phyloP scores from a whole-genome alignment of 2,888 invertebrate species.

The Tetramorium bicarinatum region DNA sequence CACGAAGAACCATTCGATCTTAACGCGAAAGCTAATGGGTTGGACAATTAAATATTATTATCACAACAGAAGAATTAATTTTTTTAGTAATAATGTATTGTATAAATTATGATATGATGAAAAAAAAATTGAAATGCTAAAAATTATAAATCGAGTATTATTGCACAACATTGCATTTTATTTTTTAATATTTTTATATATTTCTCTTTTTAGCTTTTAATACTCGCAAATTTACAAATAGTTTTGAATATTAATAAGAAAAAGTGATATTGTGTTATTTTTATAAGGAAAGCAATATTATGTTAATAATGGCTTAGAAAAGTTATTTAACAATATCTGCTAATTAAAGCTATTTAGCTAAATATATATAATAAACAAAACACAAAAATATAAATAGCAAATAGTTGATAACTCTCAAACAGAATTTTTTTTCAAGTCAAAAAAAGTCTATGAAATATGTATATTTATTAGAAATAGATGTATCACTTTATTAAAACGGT shows the following conservation, averaged over 20 bases:
- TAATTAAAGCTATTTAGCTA: neutral
- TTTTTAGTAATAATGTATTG: neutral
- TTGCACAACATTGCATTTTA: neutral
- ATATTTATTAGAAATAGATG: conserved; percentile 49
- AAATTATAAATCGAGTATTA: neutral
- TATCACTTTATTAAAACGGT: conserved; percentile 83
- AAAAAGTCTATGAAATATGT: conserved; percentile 1
- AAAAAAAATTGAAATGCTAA: neutral
- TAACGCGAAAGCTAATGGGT: neutral
- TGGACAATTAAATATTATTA: conserved; percentile 10
- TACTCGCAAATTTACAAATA: neutral
- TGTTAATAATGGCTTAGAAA: neutral
- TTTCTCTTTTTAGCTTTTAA: neutral
- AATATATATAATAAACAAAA: neutral
- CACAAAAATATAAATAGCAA: neutral
- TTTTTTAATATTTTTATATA: neutral
- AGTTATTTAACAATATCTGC: neutral
- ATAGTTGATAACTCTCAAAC: neutral
- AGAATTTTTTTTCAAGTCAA: neutral
- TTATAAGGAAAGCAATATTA: neutral
- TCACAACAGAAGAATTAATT: neutral
- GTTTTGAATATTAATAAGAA: neutral
- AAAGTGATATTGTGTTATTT: neutral
- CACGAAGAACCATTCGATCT: neutral
- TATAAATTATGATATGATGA: neutral